Evolutionary conservation across 2,797 vertebrate genomes (phyloP).

Genomic region (Chelmon rostratus): DNA sequence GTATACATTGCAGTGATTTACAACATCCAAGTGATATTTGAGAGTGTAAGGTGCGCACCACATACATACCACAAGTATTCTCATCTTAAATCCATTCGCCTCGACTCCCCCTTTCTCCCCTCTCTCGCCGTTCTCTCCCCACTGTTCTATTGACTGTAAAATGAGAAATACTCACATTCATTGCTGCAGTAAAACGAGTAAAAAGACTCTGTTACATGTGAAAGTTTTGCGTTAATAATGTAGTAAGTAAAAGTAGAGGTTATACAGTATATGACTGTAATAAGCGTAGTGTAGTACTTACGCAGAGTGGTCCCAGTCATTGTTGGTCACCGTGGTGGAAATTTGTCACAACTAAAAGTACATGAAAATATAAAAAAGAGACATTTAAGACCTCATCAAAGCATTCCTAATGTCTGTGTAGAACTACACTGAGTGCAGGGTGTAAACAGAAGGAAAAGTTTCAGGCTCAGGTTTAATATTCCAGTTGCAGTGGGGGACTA

Average conservation of each 20-base stretch:
- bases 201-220: background rate
- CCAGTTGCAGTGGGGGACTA: too few relatives aligned
- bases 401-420: constrained; percentile 6
- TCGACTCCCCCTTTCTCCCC: background rate
- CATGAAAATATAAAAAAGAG: background rate
- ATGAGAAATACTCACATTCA: constrained; percentile 4
- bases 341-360: constrained; percentile 3
- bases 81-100: constrained; percentile 36
- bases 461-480: background rate
- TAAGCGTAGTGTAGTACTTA: too few relatives aligned
- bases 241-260: background rate
- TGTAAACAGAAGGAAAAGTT: background rate
- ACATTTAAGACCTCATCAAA: background rate
- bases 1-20: constrained; percentile 68
- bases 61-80: constrained; percentile 48
- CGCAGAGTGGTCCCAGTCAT: too few relatives aligned
- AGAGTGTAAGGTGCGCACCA: constrained; percentile 57
- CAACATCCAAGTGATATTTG: constrained; percentile 59
- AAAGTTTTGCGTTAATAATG: background rate
- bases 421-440: constrained; percentile 1
- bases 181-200: background rate
- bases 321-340: too few relatives aligned
- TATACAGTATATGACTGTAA: background rate
- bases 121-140: background rate
- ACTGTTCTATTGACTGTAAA: background rate